Conservation (phyloP, 37 sponge, comb jelly and placozoan species). For the Oscarella lobularis region DNA sequence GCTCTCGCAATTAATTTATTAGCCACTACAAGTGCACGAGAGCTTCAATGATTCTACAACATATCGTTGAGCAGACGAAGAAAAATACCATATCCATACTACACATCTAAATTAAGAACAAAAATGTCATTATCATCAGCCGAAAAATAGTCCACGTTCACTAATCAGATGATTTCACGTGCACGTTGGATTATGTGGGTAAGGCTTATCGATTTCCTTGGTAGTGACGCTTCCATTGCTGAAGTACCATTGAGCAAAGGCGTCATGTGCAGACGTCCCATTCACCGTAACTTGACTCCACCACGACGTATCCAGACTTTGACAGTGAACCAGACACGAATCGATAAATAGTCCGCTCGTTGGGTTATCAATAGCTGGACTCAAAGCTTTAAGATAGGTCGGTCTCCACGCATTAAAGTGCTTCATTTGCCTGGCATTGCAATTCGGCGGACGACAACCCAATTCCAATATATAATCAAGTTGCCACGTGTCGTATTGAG, state of each 20-base stretch:
- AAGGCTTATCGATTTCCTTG: too few relatives aligned
- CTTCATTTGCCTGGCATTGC: conserved; percentile 31
- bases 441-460: conserved; percentile 42
- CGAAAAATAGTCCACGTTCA: too few relatives aligned
- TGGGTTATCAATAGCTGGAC: conserved; percentile 17
- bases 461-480: conserved; percentile 29
- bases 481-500: conserved; percentile 61
- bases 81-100: too few relatives aligned
- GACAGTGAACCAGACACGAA: conserved; percentile 65
- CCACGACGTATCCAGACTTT: conserved; percentile 24
- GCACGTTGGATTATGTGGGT: too few relatives aligned
- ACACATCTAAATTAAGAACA: too few relatives aligned
- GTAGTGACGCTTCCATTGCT: too few relatives aligned
- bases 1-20: too few relatives aligned
- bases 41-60: too few relatives aligned
- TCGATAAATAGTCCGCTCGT: conserved; percentile 47
- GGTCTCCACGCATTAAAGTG: conserved; percentile 18
- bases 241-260: conserved; percentile 53
- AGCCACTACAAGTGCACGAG: too few relatives aligned
- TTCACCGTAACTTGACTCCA: conserved; percentile 34
- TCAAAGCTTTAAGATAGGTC: conserved; percentile 13
- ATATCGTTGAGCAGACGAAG: too few relatives aligned
- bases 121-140: too few relatives aligned
- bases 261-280: conserved; percentile 14
- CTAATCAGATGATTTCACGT: too few relatives aligned